phyloP scores from a whole-genome alignment of 2,797 vertebrate species.

The Loris lydekkerianus region DNA sequence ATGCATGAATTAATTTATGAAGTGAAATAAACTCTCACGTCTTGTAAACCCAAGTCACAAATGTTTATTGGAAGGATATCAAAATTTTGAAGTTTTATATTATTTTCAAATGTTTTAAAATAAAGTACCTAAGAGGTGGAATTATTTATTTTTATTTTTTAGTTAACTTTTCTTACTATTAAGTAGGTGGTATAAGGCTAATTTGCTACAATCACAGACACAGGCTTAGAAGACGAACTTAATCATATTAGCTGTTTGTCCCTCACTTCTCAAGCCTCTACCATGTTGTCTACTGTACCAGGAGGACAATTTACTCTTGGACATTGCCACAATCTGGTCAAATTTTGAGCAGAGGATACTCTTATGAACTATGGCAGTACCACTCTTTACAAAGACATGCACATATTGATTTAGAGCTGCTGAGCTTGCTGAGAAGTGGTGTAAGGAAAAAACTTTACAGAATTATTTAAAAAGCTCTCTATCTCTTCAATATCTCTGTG shows the following conservation, averaged over 20 bases:
- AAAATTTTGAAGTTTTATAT: slow-evolving; percentile 10
- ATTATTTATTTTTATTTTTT: neutral
- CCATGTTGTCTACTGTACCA: neutral
- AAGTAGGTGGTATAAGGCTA: neutral
- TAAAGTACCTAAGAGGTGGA: neutral
- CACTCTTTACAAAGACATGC: neutral
- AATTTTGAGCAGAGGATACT: neutral
- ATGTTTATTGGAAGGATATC: neutral
- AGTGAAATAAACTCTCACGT: slow-evolving; percentile 41
- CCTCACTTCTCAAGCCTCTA: neutral
- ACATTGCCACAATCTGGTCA: neutral
- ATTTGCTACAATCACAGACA: neutral
- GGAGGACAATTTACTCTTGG: neutral
- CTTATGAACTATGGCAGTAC: neutral
- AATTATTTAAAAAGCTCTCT: neutral
- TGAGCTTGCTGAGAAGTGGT: neutral
- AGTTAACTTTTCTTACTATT: slow-evolving; percentile 26
- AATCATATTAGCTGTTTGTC: neutral
- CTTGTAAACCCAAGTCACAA: slow-evolving; percentile 60
- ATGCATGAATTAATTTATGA: slow-evolving; percentile 40
- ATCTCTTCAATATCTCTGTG: neutral
- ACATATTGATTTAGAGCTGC: neutral
- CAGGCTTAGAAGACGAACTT: neutral
- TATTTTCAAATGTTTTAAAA: slow-evolving; percentile 46
- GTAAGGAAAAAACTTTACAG: neutral